Percentiles rank a stretch among this genome's conserved stretches.
phyloP scores from a whole-genome alignment of 1,140 invertebrate species.

The Caenorhabditis inopinata region DNA sequence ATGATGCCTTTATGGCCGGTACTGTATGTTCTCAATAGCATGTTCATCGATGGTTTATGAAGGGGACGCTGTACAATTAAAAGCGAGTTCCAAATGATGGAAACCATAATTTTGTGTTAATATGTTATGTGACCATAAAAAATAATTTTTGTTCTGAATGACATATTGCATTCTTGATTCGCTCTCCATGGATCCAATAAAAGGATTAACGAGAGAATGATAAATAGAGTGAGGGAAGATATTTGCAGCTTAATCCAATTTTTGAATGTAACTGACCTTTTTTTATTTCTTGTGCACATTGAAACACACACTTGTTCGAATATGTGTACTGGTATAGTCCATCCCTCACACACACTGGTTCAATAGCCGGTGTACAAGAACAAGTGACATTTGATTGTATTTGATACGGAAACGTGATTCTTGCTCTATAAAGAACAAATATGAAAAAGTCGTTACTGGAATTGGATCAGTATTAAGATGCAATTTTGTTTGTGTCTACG shows the following conservation, averaged over 20 bases:
- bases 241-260: background rate
- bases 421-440: background rate
- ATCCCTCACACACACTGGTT: background rate
- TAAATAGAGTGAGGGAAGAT: background rate
- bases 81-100: background rate
- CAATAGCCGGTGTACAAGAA: background rate
- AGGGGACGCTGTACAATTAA: no score
- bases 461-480: background rate
- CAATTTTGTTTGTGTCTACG: background rate
- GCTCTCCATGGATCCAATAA: background rate
- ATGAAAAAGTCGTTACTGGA: background rate
- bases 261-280: slow-evolving; percentile 1
- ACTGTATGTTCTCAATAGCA: no score
- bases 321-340: slow-evolving; percentile 6
- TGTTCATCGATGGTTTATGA: no score
- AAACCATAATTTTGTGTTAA: background rate
- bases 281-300: slow-evolving; percentile 21
- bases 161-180: background rate
- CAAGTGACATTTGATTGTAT: background rate
- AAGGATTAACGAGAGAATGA: background rate
- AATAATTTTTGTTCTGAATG: no score
- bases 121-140: background rate
- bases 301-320: background rate
- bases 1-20: no score
- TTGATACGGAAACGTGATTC: background rate